A percentile compares a stretch with the other conserved stretches of the same genome.
phyloP scores from a whole-genome alignment of 2,888 invertebrate genomes.

The Drosophila phalerata region DNA sequence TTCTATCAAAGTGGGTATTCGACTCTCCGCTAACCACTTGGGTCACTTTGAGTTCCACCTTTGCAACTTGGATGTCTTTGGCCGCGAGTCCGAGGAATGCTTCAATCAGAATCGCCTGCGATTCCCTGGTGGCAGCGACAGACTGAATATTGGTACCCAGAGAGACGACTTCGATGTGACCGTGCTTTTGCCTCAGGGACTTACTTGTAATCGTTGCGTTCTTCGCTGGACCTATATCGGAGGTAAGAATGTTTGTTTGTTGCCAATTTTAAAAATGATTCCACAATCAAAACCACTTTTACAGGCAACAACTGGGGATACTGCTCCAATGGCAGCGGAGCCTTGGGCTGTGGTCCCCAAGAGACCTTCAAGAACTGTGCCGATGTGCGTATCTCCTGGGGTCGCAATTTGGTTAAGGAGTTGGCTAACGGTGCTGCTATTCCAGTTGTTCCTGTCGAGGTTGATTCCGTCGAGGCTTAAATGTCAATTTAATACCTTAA shows the following conservation, averaged over 20 bases:
- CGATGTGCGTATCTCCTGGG: slow-evolving; percentile 84
- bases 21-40: slow-evolving; percentile 86
- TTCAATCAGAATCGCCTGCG: slow-evolving; percentile 85
- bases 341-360: slow-evolving; percentile 86
- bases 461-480: slow-evolving; percentile 14
- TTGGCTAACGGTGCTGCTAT: slow-evolving; percentile 7
- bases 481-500: background rate
- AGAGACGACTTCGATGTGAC: slow-evolving; percentile 75
- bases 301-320: slow-evolving; percentile 86
- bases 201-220: slow-evolving; percentile 87
- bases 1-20: slow-evolving; percentile 77
- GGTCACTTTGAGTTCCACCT: slow-evolving; percentile 86
- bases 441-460: slow-evolving; percentile 23
- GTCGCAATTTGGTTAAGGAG: slow-evolving; percentile 57
- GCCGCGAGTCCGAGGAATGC: slow-evolving; percentile 86
- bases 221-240: slow-evolving; percentile 87
- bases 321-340: slow-evolving; percentile 84
- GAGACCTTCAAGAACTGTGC: slow-evolving; percentile 87
- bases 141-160: slow-evolving; percentile 61
- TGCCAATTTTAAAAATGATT: too few relatives aligned
- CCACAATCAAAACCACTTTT: background rate
- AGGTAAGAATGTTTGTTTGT: slow-evolving; percentile 70
- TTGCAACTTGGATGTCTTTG: slow-evolving; percentile 86
- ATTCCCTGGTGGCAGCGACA: slow-evolving; percentile 79
- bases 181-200: slow-evolving; percentile 84